These are phyloP conservation scores for Mystacornis crossleyi DNA, from an alignment of 2,113 vertebrate genomes.

Conservation along the genomic window DNA sequence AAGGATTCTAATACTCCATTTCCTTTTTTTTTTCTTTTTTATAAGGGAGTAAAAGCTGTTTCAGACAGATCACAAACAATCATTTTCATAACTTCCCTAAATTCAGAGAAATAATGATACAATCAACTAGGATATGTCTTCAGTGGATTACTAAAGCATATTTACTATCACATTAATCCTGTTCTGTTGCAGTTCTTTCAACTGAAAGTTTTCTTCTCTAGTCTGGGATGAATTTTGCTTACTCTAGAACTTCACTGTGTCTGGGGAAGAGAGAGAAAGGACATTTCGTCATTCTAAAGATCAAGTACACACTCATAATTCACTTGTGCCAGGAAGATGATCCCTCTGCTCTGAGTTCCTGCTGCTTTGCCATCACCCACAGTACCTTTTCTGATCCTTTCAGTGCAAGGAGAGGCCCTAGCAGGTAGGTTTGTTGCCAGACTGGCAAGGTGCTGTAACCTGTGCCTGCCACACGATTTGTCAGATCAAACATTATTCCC, in stretches of 20 bases:
- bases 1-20: neutral
- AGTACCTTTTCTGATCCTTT: neutral
- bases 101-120: neutral
- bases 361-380: neutral
- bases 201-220: neutral
- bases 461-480: neutral
- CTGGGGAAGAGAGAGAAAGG: neutral
- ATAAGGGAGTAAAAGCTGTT: neutral
- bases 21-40: neutral
- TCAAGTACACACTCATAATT: rapidly evolving
- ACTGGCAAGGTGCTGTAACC: neutral
- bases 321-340: neutral
- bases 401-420: neutral
- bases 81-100: neutral
- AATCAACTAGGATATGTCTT: neutral
- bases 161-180: neutral
- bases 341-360: neutral
- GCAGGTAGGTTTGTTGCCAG: neutral
- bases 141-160: neutral
- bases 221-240: neutral
- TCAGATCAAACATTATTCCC: neutral
- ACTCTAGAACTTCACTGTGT: neutral
- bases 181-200: neutral
- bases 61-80: neutral
- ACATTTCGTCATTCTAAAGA: neutral